Base-by-base conservation (phyloP, 92 coral and sea anemone species). In the Phymanthus crucifer region DNA sequence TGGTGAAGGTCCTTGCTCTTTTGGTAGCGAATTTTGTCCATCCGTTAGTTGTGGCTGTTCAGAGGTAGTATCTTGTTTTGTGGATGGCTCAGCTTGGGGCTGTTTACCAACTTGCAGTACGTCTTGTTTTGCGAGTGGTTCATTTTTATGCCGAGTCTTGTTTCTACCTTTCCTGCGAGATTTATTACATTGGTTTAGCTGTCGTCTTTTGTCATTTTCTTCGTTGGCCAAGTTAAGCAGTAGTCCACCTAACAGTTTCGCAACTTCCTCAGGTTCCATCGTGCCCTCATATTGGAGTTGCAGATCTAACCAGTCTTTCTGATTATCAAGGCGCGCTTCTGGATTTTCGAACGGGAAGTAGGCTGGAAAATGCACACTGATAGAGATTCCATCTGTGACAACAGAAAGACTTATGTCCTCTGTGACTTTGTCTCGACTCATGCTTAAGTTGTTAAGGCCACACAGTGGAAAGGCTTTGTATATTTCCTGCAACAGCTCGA, bases 401-500 rank as follows among this genome's bases (percentile, higher is more conserved):
- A 70, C 31, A 70, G 27, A 18, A 14, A 70, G 29, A 70, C 26
- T 70, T 38, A 70, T 70, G 32, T 70, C 74, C 47, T 70, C 74
- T 35, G 74, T 70, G 24, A 27, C 27, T 70, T 70, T 70, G 74
- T 70, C 74, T 35, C 74, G 34, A 18, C 26, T 70, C 24, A 70
- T 70, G 50, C 17, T 40, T 7, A 32, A 47, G 50, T 13, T 35
- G 16, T 6, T 23, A 0, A 70, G 33, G 13, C 32, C 74, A 35
- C 0, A 17, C 35, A 34, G 0, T 34, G 74, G 74, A 14, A 70
- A 31, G 24, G 34, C 10, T 70, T 35, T 11, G 74, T 70, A 70
- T 7, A 70, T 70, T 34, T 35, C 74, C 27, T 40, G 45, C 46
- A 70, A 14, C 50, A 70, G 17, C 9, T 32, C 17, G 74, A 70